These are phyloP conservation scores for Capra hircus DNA, from an alignment of 2,113 vertebrate species.

Conservation along the genomic window DNA sequence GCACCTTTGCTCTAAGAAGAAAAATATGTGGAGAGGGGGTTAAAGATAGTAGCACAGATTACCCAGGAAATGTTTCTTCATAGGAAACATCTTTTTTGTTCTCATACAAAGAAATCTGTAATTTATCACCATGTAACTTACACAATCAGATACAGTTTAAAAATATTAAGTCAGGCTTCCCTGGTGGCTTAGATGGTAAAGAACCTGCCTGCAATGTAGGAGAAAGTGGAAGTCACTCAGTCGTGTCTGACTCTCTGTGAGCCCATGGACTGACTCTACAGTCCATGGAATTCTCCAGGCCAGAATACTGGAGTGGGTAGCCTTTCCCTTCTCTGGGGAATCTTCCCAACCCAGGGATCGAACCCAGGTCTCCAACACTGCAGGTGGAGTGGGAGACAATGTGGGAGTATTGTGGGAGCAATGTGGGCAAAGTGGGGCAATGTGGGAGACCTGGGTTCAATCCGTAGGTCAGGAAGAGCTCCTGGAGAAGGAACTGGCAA, in stretches of 20 bases:
- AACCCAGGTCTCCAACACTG: neutral
- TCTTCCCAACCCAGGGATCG: accelerated
- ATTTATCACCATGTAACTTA: neutral
- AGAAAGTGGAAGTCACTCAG: neutral
- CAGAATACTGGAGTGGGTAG: neutral
- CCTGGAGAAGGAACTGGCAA: too few relatives aligned
- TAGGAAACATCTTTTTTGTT: neutral
- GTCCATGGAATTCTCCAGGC: neutral
- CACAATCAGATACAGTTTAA: neutral
- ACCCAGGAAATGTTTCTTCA: neutral
- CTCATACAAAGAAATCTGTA: neutral
- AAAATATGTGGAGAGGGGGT: neutral
- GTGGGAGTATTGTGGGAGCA: too few relatives aligned
- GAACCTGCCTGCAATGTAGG: neutral
- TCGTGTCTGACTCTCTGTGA: accelerated
- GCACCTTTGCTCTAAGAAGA: neutral
- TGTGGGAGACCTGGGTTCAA: too few relatives aligned
- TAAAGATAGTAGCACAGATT: neutral
- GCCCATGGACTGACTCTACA: neutral
- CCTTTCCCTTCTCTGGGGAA: neutral
- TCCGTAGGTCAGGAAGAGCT: too few relatives aligned
- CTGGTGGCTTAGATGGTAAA: neutral
- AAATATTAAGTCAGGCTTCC: neutral
- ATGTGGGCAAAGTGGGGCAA: too few relatives aligned
- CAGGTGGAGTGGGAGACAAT: neutral